These are phyloP conservation scores for Mesocentrotus franciscanus DNA, from an alignment of 53 echinoderm and acorn worm genomes.

Conservation along the genomic window DNA sequence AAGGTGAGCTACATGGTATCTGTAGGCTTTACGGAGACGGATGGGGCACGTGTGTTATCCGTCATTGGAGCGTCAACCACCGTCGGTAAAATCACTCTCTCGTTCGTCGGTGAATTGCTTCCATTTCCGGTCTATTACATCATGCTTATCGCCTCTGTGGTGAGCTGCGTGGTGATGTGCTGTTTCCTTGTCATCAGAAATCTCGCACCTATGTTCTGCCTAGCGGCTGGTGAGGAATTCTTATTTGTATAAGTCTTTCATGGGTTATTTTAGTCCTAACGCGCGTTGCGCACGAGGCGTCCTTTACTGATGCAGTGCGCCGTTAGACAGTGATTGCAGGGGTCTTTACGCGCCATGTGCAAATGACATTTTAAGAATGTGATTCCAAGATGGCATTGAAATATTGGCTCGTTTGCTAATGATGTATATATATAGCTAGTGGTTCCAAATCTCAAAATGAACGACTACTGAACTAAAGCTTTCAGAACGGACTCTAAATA, in stretches of 20 bases:
- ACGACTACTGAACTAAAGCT: too few relatives aligned
- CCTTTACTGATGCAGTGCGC: too few relatives aligned
- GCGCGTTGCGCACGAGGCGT: too few relatives aligned
- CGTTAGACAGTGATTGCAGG: too few relatives aligned
- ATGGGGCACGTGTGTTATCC: conserved; percentile 1
- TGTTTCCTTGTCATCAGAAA: not conserved
- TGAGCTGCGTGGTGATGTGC: conserved; percentile 20
- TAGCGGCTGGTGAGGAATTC: conserved; percentile 24
- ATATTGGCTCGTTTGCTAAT: too few relatives aligned
- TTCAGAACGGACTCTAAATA: too few relatives aligned
- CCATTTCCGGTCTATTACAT: conserved; percentile 32
- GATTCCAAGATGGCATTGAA: not conserved
- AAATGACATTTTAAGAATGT: too few relatives aligned
- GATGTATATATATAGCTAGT: too few relatives aligned
- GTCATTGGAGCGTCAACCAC: conserved; percentile 23
- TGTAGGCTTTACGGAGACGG: conserved; percentile 21
- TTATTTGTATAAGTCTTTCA: not conserved
- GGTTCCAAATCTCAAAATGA: too few relatives aligned
- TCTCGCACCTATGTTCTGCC: conserved; percentile 6
- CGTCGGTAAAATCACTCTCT: conserved; percentile 9
- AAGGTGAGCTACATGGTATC: conserved; percentile 58
- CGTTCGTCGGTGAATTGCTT: not conserved
- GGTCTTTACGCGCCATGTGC: too few relatives aligned
- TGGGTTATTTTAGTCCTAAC: not conserved
- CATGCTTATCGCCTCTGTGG: not conserved